Base-by-base conservation (phyloP, 2,797 vertebrate species). In the Sphaeramia orbicularis region DNA sequence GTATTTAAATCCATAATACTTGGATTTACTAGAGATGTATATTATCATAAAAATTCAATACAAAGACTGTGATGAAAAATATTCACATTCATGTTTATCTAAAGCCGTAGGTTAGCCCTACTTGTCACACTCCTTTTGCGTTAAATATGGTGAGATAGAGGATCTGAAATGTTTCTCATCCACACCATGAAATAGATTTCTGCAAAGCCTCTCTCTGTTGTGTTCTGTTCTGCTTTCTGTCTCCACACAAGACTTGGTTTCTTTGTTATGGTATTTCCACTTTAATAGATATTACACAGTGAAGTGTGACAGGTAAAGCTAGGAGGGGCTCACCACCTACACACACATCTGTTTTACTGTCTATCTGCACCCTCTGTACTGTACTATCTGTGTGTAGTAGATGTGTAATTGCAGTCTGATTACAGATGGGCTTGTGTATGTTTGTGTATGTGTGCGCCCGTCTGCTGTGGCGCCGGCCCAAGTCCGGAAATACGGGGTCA, bases 401-500 rank as follows among this genome's bases (percentile, higher is more conserved):
- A 7, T 55, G 38, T 41, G 5, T 8, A 35, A 35, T 12, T 47
- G 6, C 40, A n/a, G 53, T 50, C 40, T 71, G 48, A 53, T 65
- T 73, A 13, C 74, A 59, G 35, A 54, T 54, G 40, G 11, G 55
- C 51, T 4, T 45, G 9, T 66, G 37, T 59, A 2, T 49, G 30
- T 53, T 4, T 45, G 9, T 66, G 37, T 59, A 2, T 49, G 30
- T 66, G 50, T 55, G 32, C 32, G 50, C 38, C 24, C 4, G 37
- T 68, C 70, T 68, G 14, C 49, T 47, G 37, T 75, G 75, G 81
- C 47, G 42, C 64, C 63, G 38, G 14, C 42, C 55, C 24, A 56
- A 11, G 19, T 10, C 86, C 82, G 80, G 78, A 89, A 80, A 76
- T 86, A 53, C 58, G 71, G 59, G 80, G 78, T 84, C 76, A 74